A percentile compares a stretch with the other conserved stretches of the same genome.
Conservation (phyloP, 2,888 invertebrate species). For the Melieria picta region DNA sequence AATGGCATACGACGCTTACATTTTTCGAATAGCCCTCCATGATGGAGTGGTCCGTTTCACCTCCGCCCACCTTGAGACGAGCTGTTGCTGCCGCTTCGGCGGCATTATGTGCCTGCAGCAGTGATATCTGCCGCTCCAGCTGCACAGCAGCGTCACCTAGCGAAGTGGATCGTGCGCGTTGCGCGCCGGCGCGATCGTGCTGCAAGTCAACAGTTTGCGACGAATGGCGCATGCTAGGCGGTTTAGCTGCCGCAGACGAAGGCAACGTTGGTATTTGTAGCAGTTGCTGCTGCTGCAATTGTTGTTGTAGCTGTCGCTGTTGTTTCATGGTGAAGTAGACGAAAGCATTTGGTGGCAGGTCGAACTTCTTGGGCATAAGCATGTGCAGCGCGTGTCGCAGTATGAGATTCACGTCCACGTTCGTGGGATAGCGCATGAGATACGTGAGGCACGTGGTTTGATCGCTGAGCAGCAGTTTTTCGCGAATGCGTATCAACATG, state of each 20-base stretch:
- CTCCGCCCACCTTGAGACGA: slow-evolving; percentile 48
- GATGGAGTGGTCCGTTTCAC: slow-evolving; percentile 55
- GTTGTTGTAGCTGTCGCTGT: background rate
- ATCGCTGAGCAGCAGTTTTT: slow-evolving; percentile 71
- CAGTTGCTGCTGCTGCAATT: slow-evolving; percentile 17
- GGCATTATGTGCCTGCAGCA: slow-evolving; percentile 57
- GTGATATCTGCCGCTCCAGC: slow-evolving; percentile 55
- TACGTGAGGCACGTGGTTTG: slow-evolving; percentile 73
- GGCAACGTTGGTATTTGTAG: background rate
- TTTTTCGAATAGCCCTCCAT: slow-evolving; percentile 66
- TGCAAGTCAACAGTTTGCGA: background rate
- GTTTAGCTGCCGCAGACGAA: background rate
- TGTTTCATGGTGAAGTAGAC: slow-evolving; percentile 49
- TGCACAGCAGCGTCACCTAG: slow-evolving; percentile 38
- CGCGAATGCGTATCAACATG: slow-evolving; percentile 78
- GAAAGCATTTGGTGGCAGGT: slow-evolving; percentile 61
- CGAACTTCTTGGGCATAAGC: slow-evolving; percentile 65
- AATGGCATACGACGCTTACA: slow-evolving; percentile 51
- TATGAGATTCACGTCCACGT: slow-evolving; percentile 72
- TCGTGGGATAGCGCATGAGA: slow-evolving; percentile 76
- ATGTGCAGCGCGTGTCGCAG: slow-evolving; percentile 72
- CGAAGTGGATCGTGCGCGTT: slow-evolving; percentile 36
- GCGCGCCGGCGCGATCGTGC: background rate
- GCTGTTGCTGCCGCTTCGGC: slow-evolving; percentile 54
- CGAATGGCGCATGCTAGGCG: background rate